Evolutionary conservation across 2,113 vertebrate genomes (phyloP).

Genomic region (Haemorhous mexicanus): DNA sequence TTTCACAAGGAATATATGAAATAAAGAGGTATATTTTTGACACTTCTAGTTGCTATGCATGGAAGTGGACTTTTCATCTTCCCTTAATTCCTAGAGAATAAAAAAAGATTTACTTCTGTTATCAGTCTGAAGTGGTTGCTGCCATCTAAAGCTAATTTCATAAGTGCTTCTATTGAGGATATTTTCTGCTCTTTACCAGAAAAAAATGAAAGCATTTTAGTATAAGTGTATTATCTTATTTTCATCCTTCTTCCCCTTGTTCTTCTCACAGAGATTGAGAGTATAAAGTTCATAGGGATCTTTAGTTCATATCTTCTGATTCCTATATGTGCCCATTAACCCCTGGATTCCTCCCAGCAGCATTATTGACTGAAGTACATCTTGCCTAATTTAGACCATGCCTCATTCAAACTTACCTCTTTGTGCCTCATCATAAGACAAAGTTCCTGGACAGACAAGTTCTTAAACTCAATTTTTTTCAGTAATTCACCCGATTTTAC

Average conservation of each 20-base stretch:
- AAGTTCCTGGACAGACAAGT: neutral
- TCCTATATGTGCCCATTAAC: neutral
- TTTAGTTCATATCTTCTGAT: neutral
- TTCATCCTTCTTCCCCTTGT: neutral
- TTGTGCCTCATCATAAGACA: neutral
- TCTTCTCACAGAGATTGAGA: neutral
- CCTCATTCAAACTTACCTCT: neutral
- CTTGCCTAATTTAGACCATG: neutral
- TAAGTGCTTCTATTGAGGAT: neutral
- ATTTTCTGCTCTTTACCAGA: neutral
- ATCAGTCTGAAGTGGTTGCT: neutral
- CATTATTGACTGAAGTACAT: neutral
- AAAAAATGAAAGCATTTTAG: neutral
- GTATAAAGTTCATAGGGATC: neutral
- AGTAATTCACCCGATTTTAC: neutral
- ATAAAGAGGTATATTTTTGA: neutral
- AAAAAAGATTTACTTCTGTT: neutral
- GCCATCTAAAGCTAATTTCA: neutral
- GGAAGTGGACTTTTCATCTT: neutral
- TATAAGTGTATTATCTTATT: neutral
- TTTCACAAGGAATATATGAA: neutral
- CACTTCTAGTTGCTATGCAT: neutral
- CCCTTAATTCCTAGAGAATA: neutral
- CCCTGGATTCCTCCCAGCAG: neutral
- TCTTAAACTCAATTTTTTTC: neutral